These are phyloP conservation scores for Drosophila ustulata DNA, from an alignment of 2,888 invertebrate species.

Conservation along the genomic window DNA sequence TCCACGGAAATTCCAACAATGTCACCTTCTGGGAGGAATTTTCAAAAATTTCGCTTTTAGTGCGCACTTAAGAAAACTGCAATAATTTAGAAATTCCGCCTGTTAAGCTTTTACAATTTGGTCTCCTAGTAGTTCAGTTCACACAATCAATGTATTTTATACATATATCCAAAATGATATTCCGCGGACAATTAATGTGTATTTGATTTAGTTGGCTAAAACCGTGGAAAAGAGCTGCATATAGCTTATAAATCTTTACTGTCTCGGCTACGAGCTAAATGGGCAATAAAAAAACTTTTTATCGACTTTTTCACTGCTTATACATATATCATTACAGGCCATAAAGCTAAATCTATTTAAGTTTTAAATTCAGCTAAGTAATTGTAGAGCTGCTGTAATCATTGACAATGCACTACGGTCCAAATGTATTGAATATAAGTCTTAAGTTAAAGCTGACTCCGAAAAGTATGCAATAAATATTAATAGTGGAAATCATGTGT, in stretches of 20 bases:
- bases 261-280: not conserved
- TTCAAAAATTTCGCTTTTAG: not conserved
- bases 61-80: not conserved
- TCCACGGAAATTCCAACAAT: conserved; percentile 1
- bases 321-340: not conserved
- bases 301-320: not conserved
- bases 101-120: no score
- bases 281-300: conserved; percentile 2
- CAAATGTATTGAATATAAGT: not conserved
- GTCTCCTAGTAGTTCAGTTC: not conserved
- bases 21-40: not conserved
- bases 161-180: conserved; percentile 1
- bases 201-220: conserved; percentile 1
- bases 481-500: not conserved
- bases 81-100: not conserved
- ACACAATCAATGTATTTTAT: not conserved
- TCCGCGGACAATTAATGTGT: not conserved
- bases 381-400: not conserved
- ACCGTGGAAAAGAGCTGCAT: not conserved
- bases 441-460: not conserved
- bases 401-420: not conserved
- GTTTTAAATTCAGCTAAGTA: not conserved
- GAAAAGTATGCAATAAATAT: not conserved
- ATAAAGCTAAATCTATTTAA: not conserved
- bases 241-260: not conserved